Conservation (phyloP, 2,113 vertebrate species). For the Nannospalax galili region DNA sequence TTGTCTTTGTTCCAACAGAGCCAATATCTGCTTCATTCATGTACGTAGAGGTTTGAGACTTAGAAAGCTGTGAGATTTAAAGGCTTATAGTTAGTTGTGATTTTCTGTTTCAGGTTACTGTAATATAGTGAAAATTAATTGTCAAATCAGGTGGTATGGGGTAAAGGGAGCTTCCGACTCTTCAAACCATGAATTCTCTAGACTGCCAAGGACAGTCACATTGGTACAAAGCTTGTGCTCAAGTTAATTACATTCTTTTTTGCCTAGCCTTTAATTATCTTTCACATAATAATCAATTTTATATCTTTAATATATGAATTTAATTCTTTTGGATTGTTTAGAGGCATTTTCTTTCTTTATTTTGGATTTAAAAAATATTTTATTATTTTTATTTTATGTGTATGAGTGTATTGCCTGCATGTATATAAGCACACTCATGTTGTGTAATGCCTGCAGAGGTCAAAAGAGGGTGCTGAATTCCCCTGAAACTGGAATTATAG, state of each 20-base stretch:
- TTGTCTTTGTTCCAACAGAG: background rate
- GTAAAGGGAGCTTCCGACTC: background rate
- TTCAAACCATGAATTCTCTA: background rate
- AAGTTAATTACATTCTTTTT: background rate
- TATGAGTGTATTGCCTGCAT: no score
- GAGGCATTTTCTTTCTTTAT: background rate
- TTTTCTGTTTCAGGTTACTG: background rate
- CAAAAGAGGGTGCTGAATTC: no score
- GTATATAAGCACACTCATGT: no score
- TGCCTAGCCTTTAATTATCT: background rate
- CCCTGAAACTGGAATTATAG: no score
- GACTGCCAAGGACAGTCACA: background rate
- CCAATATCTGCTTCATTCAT: background rate
- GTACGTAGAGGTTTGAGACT: background rate
- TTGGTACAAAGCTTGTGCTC: background rate
- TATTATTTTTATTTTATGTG: no score
- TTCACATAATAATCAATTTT: background rate
- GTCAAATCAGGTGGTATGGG: background rate
- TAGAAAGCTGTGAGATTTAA: background rate
- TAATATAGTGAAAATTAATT: background rate
- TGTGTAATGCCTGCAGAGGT: no score
- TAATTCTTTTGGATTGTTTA: constrained; percentile 19
- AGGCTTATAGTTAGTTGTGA: background rate
- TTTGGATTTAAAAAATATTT: no score
- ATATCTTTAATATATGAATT: background rate